Base-by-base conservation (phyloP, 2,113 vertebrate genomes). In the Stercorarius parasiticus region DNA sequence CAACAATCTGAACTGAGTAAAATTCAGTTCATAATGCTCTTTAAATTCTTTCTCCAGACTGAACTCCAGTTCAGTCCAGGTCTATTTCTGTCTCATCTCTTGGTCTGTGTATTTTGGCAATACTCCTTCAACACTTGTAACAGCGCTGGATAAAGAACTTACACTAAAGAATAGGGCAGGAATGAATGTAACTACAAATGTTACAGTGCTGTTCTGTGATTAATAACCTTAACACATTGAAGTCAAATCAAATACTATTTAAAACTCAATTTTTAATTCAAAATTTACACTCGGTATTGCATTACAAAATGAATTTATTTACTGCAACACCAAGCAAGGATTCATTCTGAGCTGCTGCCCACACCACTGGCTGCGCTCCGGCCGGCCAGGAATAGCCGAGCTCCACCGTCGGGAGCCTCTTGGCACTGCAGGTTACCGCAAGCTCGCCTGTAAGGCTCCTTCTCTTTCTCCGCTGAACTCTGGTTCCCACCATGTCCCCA, bases 81-180 rank as follows among this genome's bases (percentile, higher is more conserved):
- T 53, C 91, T 97, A 91, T 91, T 95, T 97, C 82, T 93, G 90
- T 88, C 95, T 92, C 93, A 74, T 96, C 72, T 88, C 76, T 82
- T 40, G 43, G 25, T 70, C 67, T 95, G 94, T 79, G 59, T 88
- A 32, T 83, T 92, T 93, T 95, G 96, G 95, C 94, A 88, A 21
- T 14, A 29, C 36, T 90, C 84, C 67, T 71, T 47, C 79, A 77
- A 34, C 69, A 76, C 87, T 95, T 94, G 65, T 65, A 93, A 86
- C 19, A 1, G 93, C 1, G 2, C 67, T 81, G 82, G 62, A 80
- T 47, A 29, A 77, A 71, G 69, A 65, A 32, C 62, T 15, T 27
- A 16, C 12, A 23, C 25, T 42, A 10, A 82, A 72, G 77, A 88
- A 45, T 2, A 3, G 4, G 38, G 70, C 70, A 81, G 62, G 62